phyloP scores from a whole-genome alignment of 92 coral and sea anemone species.

The Epizoanthus stellaris region DNA sequence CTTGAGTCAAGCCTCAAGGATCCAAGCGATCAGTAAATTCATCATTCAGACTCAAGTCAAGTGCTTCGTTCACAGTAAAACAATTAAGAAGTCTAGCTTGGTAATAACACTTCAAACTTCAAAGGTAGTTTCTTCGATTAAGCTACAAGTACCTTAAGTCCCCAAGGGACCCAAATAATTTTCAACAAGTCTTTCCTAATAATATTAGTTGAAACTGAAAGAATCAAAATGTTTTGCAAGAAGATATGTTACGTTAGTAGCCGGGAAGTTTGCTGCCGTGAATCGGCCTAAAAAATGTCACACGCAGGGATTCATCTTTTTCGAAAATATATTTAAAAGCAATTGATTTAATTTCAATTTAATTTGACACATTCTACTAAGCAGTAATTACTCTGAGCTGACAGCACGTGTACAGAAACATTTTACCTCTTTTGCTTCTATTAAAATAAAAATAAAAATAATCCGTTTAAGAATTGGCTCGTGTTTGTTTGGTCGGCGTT shows the following conservation, averaged over 20 bases:
- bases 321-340: conserved; percentile 35
- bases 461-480: conserved; percentile 11
- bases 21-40: background rate
- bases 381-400: conserved; percentile 19
- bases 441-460: conserved; percentile 26
- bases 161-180: conserved; percentile 17
- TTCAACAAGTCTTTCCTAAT: background rate
- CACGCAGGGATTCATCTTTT: conserved; percentile 15
- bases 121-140: conserved; percentile 14
- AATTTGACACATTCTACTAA: conserved; percentile 44
- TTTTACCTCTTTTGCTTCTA: conserved; percentile 18
- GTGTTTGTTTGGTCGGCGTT: conserved; percentile 41
- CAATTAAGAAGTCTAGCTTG: background rate
- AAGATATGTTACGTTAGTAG: background rate
- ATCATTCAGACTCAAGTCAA: background rate
- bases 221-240: background rate
- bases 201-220: conserved; percentile 14
- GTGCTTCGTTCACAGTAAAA: background rate
- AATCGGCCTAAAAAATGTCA: background rate
- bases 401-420: conserved; percentile 22
- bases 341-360: conserved; percentile 31
- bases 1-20: background rate
- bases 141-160: conserved; percentile 1
- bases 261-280: conserved; percentile 19
- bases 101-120: background rate